These are phyloP conservation scores for Archaeoteleia sp. DNA, from an alignment of 2,888 invertebrate species.

Conservation along the genomic window DNA sequence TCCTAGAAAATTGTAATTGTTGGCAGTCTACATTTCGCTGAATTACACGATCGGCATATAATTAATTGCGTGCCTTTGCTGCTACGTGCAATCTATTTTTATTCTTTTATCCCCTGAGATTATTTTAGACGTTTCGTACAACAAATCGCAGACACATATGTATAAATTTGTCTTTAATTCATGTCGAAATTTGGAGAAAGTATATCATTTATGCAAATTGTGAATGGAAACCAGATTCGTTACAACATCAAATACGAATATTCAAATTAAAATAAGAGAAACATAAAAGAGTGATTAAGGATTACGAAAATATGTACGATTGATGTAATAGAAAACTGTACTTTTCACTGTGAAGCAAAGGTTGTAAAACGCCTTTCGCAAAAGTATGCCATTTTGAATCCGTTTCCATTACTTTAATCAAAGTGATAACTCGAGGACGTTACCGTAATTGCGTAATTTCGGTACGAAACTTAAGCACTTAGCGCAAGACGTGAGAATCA, in stretches of 20 bases:
- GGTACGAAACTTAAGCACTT: constrained; percentile 46
- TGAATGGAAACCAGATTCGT: no score
- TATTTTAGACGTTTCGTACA: not conserved
- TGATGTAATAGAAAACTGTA: constrained; percentile 11
- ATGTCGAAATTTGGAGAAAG: not conserved
- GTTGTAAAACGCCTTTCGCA: not conserved
- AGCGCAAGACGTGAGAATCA: constrained; percentile 47
- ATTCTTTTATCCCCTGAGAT: constrained; percentile 1
- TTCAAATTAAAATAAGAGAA: no score
- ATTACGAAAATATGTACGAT: constrained; percentile 38
- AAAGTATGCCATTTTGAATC: constrained; percentile 47
- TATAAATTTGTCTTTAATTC: not conserved
- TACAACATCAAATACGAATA: no score
- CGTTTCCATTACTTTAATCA: constrained; percentile 51
- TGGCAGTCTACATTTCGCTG: no score
- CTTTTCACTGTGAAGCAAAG: constrained; percentile 11
- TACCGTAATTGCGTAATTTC: constrained; percentile 51
- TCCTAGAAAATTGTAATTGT: no score
- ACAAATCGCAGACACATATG: not conserved
- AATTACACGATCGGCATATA: no score
- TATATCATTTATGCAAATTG: not conserved
- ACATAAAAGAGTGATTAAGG: constrained; percentile 16
- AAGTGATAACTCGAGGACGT: constrained; percentile 48
- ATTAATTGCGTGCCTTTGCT: no score
- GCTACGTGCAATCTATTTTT: no score